Percentiles rank a stretch among this genome's conserved stretches.
These are phyloP conservation scores for Argentina silus DNA, from an alignment of 2,797 vertebrate species.

Conservation along the genomic window DNA sequence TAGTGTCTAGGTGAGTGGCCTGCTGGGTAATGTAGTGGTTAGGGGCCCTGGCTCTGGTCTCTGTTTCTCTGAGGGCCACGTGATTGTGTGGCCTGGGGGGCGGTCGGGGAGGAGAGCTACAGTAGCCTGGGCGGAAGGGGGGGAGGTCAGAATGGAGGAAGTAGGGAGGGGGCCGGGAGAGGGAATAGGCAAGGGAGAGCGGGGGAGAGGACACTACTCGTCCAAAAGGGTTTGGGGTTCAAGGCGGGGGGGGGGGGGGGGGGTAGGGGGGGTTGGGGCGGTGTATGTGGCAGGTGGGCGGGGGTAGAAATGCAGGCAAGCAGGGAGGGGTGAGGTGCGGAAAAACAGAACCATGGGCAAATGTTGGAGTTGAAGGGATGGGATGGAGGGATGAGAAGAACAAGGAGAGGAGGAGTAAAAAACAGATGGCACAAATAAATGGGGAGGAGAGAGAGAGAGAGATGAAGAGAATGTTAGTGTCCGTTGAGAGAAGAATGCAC, in stretches of 20 bases:
- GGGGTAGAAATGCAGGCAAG: slow-evolving; percentile 8
- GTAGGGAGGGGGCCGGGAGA: slow-evolving; percentile 69
- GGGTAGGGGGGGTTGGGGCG: slow-evolving; percentile 16
- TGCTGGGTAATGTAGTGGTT: slow-evolving; percentile 1
- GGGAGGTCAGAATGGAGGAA: slow-evolving; percentile 74
- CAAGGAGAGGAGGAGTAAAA: slow-evolving; percentile 42
- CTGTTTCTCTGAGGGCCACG: slow-evolving; percentile 38
- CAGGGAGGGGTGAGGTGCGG: slow-evolving; percentile 30
- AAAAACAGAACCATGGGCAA: slow-evolving; percentile 53
- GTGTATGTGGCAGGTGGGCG: slow-evolving; percentile 17
- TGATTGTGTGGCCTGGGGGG: slow-evolving; percentile 54
- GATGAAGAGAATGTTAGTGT: slow-evolving; percentile 81
- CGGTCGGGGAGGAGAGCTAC: slow-evolving; percentile 52
- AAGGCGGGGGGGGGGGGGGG: slow-evolving; percentile 22
- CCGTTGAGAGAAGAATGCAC: slow-evolving; percentile 71
- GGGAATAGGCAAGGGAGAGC: slow-evolving; percentile 69
- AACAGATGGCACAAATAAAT: slow-evolving; percentile 64
- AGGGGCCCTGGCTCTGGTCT: slow-evolving; percentile 28
- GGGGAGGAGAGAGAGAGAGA: slow-evolving; percentile 72
- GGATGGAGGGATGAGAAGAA: slow-evolving; percentile 56
- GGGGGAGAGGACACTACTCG: slow-evolving; percentile 76
- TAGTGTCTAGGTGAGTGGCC: not conserved
- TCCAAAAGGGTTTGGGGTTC: not conserved
- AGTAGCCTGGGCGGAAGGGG: slow-evolving; percentile 60
- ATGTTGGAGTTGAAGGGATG: slow-evolving; percentile 53